phyloP scores from a whole-genome alignment of 2,888 invertebrate genomes.

The Nomada hirtipes region DNA sequence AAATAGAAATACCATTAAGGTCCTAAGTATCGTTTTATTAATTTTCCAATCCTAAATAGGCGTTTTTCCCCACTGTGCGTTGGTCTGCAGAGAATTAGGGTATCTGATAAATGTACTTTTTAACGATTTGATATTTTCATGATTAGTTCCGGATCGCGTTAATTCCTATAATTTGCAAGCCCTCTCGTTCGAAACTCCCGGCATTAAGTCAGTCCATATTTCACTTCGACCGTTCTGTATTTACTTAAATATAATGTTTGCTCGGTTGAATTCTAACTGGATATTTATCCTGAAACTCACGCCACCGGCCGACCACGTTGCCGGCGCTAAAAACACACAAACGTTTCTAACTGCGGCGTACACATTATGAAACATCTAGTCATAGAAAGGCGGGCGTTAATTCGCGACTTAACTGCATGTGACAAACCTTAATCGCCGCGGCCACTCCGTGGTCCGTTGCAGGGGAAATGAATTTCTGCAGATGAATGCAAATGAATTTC shows the following conservation, averaged over 20 bases:
- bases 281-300: conserved; percentile 5
- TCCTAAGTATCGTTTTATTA: too few species aligned
- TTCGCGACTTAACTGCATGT: conserved; percentile 11
- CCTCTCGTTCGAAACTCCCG: neutral
- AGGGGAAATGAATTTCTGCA: neutral
- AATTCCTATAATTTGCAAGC: neutral
- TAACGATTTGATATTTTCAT: too few species aligned
- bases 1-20: too few species aligned
- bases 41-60: too few species aligned
- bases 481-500: too few species aligned
- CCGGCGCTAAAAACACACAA: neutral
- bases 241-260: neutral
- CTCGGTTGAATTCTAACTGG: conserved; percentile 1
- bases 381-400: conserved; percentile 8
- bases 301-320: neutral
- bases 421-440: conserved; percentile 15
- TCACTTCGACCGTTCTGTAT: neutral
- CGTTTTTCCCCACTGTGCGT: too few species aligned
- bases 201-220: neutral
- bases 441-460: neutral
- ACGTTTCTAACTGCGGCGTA: neutral
- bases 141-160: too few species aligned
- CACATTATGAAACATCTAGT: conserved; percentile 1
- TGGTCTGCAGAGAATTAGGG: too few species aligned
- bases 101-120: too few species aligned